Evolutionary conservation across 2,113 vertebrate genomes (phyloP), one percentile per base, ranked within the genome.

Genomic region (Narcine bancroftii): DNA sequence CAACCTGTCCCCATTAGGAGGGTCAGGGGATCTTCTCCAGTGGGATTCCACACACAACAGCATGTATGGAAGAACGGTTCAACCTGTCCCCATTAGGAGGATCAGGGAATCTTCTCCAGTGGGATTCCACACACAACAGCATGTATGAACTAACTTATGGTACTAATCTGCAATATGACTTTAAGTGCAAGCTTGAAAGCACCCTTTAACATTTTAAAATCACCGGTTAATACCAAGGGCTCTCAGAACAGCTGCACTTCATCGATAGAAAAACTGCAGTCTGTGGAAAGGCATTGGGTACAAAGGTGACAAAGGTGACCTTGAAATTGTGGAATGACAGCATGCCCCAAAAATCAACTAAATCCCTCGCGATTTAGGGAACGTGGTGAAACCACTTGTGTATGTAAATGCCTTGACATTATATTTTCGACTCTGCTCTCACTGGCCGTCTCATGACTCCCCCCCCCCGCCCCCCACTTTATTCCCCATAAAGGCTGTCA

Each of bases 191-290:
- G 1, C 77, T 50, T 26, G 24, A 69, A 91, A 47, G 21, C 63
- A 91, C 24, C 87, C 63, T 91, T 42, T 91, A 65, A 50, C 19
- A n/a, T 69, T 85, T 91, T 45, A 69, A 91, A 91, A 69, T 45
- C 45, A 47, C 63, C 39, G 50, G 65, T 69, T 42, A 13, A 29
- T 47, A 45, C 15, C 65, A 19, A 10, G 39, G 53, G 24, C 19
- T 89, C 87, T 91, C 60, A 13, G 36, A 91, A 91, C 69, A 69
- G 42, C 87, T 15, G 45, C 63, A 69, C 56, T 69, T 39, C 29
- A 69, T 65, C 65, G 33, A 91, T 29, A 33, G 5, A 26, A 65
- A 42, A 39, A 2, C n/a, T 89, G 36, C 56, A 24, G 33, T 63
- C 11, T 65, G 47, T 24, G 60, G 39, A 39, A 65, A 19, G 60